phyloP scores from a whole-genome alignment of 2,888 invertebrate species.

The Napeogenes inachia region DNA sequence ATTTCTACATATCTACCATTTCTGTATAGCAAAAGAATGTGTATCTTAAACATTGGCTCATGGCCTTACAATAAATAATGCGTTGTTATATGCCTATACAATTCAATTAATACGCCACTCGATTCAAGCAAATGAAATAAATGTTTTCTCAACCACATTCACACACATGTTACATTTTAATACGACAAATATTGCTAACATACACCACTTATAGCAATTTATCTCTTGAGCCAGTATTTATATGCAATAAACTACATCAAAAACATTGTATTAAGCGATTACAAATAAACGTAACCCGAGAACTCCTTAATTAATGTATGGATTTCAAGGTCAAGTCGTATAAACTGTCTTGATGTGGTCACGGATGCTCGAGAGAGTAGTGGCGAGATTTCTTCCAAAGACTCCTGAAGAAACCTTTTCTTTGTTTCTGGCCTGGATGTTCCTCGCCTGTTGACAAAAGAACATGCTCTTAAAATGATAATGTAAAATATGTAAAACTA shows the following conservation, averaged over 20 bases:
- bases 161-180: constrained; percentile 31
- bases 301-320: constrained; percentile 26
- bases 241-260: constrained; percentile 15
- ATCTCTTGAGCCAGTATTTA: constrained; percentile 17
- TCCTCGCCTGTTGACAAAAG: constrained; percentile 79
- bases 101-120: constrained; percentile 16
- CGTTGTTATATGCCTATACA: constrained; percentile 44
- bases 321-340: constrained; percentile 34
- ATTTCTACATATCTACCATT: constrained; percentile 65
- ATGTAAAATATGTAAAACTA: no score
- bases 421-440: constrained; percentile 83
- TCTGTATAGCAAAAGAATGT: constrained; percentile 41
- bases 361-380: constrained; percentile 91
- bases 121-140: constrained; percentile 24
- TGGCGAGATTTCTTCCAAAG: constrained; percentile 93
- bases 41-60: constrained; percentile 49
- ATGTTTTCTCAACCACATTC: constrained; percentile 35
- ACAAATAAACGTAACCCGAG: neutral
- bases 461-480: neutral
- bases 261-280: constrained; percentile 6
- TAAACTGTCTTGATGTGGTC: constrained; percentile 53
- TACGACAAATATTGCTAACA: constrained; percentile 25
- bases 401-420: constrained; percentile 92
- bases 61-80: constrained; percentile 64
- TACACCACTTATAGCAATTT: constrained; percentile 15